phyloP scores from a whole-genome alignment of 1,140 invertebrate genomes.

The Polypedilum pembai region DNA sequence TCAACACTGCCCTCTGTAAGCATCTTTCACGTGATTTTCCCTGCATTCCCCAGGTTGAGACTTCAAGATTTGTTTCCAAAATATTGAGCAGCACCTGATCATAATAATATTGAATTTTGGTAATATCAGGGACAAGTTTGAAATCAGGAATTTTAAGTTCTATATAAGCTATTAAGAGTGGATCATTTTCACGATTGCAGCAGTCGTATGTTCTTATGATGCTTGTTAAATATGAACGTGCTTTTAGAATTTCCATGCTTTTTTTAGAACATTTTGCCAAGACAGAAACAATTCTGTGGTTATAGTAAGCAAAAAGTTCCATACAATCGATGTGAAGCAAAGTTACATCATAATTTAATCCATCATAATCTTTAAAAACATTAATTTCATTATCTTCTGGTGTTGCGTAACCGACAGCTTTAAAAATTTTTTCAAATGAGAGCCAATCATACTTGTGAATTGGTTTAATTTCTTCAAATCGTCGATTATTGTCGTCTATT shows the following conservation, averaged over 20 bases:
- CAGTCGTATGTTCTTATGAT: not conserved
- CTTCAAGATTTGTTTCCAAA: constrained; percentile 49
- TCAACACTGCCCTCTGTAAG: constrained; percentile 33
- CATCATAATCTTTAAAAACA: constrained; percentile 37
- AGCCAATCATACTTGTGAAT: constrained; percentile 41
- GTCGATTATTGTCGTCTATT: constrained; percentile 36
- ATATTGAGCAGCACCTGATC: constrained; percentile 56
- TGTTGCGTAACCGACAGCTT: constrained; percentile 36
- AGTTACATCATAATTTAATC: constrained; percentile 46
- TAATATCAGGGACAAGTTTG: constrained; percentile 53
- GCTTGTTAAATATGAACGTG: constrained; percentile 46
- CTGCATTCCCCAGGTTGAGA: constrained; percentile 55
- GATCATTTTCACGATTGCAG: constrained; percentile 33
- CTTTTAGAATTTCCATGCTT: constrained; percentile 59
- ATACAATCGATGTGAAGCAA: constrained; percentile 62
- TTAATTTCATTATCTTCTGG: constrained; percentile 34
- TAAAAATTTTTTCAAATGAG: constrained; percentile 39
- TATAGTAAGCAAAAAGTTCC: constrained; percentile 65
- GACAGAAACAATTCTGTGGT: constrained; percentile 58
- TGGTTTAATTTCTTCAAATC: constrained; percentile 35
- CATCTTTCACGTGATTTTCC: constrained; percentile 32
- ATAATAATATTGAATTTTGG: constrained; percentile 64
- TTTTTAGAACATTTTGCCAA: constrained; percentile 59
- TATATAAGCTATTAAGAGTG: constrained; percentile 53
- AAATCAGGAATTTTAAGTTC: constrained; percentile 56